Base-by-base conservation (phyloP, 2,113 vertebrate species). In the Thamnaconus septentrionalis region DNA sequence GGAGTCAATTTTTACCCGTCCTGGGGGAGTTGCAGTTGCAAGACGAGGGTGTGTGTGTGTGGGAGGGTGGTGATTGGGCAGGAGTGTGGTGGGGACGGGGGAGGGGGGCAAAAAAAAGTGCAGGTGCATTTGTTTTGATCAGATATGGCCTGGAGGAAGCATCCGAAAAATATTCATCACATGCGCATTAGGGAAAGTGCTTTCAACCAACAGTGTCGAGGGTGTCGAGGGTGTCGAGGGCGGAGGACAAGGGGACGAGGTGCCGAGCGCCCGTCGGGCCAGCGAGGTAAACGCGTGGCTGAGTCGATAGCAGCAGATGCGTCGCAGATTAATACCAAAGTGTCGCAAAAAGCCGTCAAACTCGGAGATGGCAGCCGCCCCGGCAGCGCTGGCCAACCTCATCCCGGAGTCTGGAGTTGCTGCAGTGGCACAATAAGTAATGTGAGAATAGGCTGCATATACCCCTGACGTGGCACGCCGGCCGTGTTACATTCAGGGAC, bases 111-210 rank as follows among this genome's bases (percentile, higher is more conserved):
- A 59, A 69, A 65, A 75, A 78, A 82, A 88, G 86, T 91, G 91
- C 91, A 93, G 91, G 92, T 92, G 91, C 91, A 86, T 92, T 91
- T 91, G 89, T 92, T 92, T 91, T 92, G 90, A 92, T 93, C 91
- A 85, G 88, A 89, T 82, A 87, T 86, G 87, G 90, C 91, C 90
- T 88, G 73, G 84, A 93, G 90, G 90, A 91, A 82, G 76, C 85
- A 83, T 90, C 80, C 87, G 85, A 89, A 79, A 89, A 90, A 88
- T 88, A 89, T 90, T 90, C 89, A 89, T 90, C 89, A 90, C 80
- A 76, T 73, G 47, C 81, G 78, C 86, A 90, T 91, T 90, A 91
- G 78, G 59, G 61, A 69, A 75, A 76, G 71, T 69, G 78, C 82
- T 71, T 88, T 90, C 75, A 82, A 90, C 81, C 84, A 86, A 88